phyloP scores from a whole-genome alignment of 2,797 vertebrate species.

The Tamandua tetradactyla region DNA sequence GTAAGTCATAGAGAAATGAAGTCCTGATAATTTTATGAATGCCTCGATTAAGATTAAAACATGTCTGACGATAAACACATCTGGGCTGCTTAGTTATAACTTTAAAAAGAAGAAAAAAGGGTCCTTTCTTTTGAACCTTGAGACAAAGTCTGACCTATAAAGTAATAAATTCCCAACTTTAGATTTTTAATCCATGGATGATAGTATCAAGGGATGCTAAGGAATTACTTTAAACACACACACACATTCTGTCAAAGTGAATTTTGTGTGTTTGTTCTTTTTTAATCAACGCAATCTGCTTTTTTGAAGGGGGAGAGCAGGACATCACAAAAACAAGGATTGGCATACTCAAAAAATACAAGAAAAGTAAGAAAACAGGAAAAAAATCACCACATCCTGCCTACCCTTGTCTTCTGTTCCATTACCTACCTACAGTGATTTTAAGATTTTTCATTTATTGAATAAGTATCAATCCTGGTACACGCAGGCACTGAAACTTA shows the following conservation, averaged over 20 bases:
- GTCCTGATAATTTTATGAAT: too few species aligned
- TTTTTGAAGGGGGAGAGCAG: neutral
- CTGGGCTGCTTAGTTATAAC: neutral
- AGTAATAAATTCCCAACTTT: neutral
- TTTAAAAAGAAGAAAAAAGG: neutral
- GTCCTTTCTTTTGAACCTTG: neutral
- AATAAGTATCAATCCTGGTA: neutral
- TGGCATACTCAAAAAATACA: neutral
- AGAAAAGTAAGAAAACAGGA: slow-evolving; percentile 1
- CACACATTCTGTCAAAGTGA: neutral
- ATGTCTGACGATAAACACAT: neutral
- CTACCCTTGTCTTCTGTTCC: neutral
- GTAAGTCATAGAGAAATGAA: too few species aligned
- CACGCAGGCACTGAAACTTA: neutral
- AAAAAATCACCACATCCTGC: neutral
- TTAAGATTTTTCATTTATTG: slow-evolving; percentile 14
- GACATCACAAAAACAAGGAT: neutral
- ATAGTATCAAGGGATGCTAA: neutral
- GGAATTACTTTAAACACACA: neutral
- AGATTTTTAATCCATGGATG: neutral
- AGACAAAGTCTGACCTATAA: neutral
- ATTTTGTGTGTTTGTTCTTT: too few species aligned
- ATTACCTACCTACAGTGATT: neutral
- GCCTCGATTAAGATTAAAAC: neutral
- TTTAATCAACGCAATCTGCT: neutral